phyloP scores from a whole-genome alignment of 2,888 invertebrate species.

The Pediacus dermestoides region DNA sequence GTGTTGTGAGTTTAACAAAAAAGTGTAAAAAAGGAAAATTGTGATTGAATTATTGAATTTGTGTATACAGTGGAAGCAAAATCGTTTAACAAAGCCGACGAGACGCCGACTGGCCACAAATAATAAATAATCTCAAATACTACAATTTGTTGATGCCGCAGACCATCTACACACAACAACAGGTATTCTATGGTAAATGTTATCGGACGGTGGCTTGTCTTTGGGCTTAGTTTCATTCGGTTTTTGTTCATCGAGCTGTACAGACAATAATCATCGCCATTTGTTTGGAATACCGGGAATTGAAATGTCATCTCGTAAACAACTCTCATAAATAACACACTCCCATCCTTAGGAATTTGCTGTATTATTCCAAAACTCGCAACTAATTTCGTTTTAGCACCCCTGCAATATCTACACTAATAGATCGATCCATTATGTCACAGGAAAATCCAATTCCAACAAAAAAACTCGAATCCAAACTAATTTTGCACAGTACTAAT shows the following conservation, averaged over 20 bases:
- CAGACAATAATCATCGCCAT: conserved; percentile 52
- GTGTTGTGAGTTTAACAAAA: conserved; percentile 48
- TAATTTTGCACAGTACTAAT: no score
- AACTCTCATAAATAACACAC: conserved; percentile 35
- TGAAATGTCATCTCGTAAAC: conserved; percentile 49
- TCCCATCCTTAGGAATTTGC: no score
- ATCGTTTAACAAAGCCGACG: conserved; percentile 56
- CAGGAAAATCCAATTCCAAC: no score
- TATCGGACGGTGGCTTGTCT: conserved; percentile 6
- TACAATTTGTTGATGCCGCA: conserved; percentile 47
- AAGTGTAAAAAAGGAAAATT: conserved; percentile 53
- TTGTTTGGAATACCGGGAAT: conserved; percentile 50
- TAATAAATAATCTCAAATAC: conserved; percentile 51
- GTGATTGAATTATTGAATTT: conserved; percentile 56
- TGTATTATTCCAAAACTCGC: no score
- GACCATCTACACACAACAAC: conserved; percentile 37
- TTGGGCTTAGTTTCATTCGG: conserved; percentile 52
- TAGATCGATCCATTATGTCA: no score
- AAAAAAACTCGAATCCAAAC: no score
- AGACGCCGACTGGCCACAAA: conserved; percentile 59
- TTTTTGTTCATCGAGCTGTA: conserved; percentile 42
- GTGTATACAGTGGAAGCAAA: conserved; percentile 57
- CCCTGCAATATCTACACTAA: no score
- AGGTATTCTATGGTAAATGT: conserved; percentile 39
- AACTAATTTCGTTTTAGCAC: no score